Percentiles rank a stretch among this genome's conserved stretches.
Evolutionary conservation across 2,888 invertebrate species (phyloP).

Genomic region (Ecliptopera silaceata): DNA sequence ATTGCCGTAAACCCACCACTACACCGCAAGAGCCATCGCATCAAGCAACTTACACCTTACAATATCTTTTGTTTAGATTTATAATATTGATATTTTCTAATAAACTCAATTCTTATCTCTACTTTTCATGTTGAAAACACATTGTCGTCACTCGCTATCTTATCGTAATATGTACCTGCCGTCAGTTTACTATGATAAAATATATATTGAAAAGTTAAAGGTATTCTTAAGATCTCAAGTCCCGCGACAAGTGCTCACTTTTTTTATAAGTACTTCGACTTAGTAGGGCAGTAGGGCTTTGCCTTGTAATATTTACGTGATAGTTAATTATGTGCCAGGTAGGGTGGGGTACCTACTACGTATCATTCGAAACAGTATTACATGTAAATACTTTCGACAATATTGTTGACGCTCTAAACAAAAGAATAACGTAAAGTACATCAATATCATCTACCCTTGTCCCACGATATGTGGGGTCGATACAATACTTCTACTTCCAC

Average conservation of each 20-base stretch:
- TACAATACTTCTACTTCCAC: too few relatives aligned
- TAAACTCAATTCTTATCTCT: constrained; percentile 35
- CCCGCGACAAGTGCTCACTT: constrained; percentile 10
- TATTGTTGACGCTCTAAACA: too few relatives aligned
- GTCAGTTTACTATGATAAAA: constrained; percentile 62
- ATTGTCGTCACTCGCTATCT: constrained; percentile 69
- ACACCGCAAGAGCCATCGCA: not conserved
- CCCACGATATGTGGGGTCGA: too few relatives aligned
- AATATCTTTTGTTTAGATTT: not conserved
- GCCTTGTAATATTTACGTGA: not conserved
- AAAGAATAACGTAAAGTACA: too few relatives aligned
- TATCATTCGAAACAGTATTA: not conserved
- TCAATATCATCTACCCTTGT: too few relatives aligned
- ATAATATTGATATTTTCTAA: constrained; percentile 10
- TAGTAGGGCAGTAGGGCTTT: not conserved
- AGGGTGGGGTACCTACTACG: not conserved
- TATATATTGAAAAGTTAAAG: constrained; percentile 58
- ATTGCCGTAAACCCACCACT: too few relatives aligned
- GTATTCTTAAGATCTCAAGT: constrained; percentile 47
- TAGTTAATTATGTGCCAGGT: too few relatives aligned
- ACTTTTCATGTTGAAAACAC: constrained; percentile 50
- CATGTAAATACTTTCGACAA: too few relatives aligned
- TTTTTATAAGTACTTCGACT: not conserved
- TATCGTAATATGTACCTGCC: constrained; percentile 69
- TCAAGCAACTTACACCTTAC: too few relatives aligned